Percentiles rank a stretch among this genome's conserved stretches.
phyloP scores from a whole-genome alignment of 1,140 invertebrate species.

The Tachypleus tridentatus region DNA sequence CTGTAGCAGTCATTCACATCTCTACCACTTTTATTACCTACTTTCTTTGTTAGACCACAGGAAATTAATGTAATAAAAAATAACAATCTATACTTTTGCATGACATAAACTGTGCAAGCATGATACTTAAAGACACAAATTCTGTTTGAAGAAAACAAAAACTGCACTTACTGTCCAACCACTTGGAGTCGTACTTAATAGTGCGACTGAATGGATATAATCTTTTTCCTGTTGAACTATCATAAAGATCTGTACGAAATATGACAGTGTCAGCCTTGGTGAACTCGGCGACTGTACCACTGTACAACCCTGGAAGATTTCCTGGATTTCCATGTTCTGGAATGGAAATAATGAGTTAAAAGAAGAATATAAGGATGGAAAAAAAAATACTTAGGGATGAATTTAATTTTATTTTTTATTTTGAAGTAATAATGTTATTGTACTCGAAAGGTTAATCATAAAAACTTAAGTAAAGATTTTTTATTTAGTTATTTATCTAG shows the following conservation, averaged over 20 bases:
- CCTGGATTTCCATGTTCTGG: conserved; percentile 75
- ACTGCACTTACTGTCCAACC: conserved; percentile 79
- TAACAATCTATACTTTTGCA: neutral
- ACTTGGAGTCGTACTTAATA: conserved; percentile 92
- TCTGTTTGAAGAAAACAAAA: neutral
- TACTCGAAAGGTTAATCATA: too few relatives aligned
- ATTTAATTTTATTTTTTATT: too few relatives aligned
- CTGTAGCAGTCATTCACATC: too few relatives aligned
- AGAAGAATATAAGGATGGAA: too few relatives aligned
- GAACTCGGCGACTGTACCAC: conserved; percentile 89
- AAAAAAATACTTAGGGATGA: too few relatives aligned
- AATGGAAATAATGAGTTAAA: conserved; percentile 9
- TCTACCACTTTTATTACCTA: too few relatives aligned
- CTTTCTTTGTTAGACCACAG: neutral
- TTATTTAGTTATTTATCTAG: too few relatives aligned
- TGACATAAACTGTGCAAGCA: neutral
- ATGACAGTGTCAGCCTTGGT: conserved; percentile 91
- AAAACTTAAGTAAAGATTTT: too few relatives aligned
- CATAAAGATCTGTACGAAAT: conserved; percentile 80
- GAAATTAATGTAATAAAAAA: neutral
- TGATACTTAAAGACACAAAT: too few relatives aligned
- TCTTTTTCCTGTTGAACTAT: conserved; percentile 55
- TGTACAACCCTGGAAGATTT: conserved; percentile 69
- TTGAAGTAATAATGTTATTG: too few relatives aligned
- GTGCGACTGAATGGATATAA: conserved; percentile 79